phyloP scores from a whole-genome alignment of 2,888 invertebrate species.

The Morpho helenor region DNA sequence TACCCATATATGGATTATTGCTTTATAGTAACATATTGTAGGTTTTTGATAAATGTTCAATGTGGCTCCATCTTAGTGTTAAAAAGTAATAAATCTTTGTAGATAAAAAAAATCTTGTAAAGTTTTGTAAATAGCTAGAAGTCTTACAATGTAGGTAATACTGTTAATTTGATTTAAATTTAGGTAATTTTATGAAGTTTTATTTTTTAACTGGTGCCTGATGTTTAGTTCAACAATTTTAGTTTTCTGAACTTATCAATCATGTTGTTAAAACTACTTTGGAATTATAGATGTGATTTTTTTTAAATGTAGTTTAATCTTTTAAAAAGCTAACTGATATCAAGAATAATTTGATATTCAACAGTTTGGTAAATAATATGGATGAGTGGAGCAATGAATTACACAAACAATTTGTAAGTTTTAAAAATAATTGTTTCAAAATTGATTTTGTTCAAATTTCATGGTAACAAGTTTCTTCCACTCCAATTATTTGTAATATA shows the following conservation, averaged over 20 bases:
- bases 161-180: slow-evolving; percentile 40
- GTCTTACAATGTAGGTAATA: slow-evolving; percentile 37
- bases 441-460: slow-evolving; percentile 3
- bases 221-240: slow-evolving; percentile 22
- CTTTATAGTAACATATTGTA: slow-evolving; percentile 21
- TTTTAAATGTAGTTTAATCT: neutral
- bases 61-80: slow-evolving; percentile 54
- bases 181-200: slow-evolving; percentile 23
- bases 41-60: slow-evolving; percentile 43
- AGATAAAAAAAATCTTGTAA: slow-evolving; percentile 55
- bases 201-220: slow-evolving; percentile 25
- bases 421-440: slow-evolving; percentile 61
- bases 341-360: slow-evolving; percentile 47
- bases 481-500: slow-evolving; percentile 62
- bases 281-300: slow-evolving; percentile 5
- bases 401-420: slow-evolving; percentile 23
- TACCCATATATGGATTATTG: slow-evolving; percentile 17
- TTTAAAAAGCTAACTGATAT: neutral
- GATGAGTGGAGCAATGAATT: neutral
- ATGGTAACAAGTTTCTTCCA: slow-evolving; percentile 13
- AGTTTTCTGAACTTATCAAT: slow-evolving; percentile 13
- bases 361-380: slow-evolving; percentile 10
- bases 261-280: slow-evolving; percentile 8
- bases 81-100: slow-evolving; percentile 60
- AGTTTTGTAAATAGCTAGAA: slow-evolving; percentile 58